phyloP scores from a whole-genome alignment of 2,113 vertebrate species.

The Lampris incognitus region DNA sequence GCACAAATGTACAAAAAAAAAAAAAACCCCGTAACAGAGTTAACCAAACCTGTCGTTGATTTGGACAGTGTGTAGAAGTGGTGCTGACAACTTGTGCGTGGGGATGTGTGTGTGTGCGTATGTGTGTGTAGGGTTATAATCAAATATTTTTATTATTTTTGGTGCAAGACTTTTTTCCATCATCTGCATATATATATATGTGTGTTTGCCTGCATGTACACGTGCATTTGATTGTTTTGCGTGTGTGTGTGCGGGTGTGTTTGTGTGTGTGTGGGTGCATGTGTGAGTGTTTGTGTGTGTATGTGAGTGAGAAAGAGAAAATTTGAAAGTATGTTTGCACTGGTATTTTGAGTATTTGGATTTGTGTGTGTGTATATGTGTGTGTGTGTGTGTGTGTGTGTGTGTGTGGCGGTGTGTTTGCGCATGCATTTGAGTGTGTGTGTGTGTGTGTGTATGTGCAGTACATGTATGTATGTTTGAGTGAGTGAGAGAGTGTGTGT shows the following conservation, averaged over 20 bases:
- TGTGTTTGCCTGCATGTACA: too few species aligned
- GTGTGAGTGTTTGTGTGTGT: neutral
- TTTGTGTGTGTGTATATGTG: neutral
- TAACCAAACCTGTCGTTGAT: neutral
- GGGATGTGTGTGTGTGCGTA: neutral
- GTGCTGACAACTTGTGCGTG: neutral
- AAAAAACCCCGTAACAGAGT: neutral
- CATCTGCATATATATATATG: too few species aligned
- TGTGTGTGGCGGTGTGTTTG: neutral
- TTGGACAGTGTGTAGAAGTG: neutral
- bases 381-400: neutral
- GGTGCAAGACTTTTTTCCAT: too few species aligned
- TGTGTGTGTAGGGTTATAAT: neutral
- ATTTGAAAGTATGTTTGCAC: neutral
- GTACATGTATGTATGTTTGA: neutral
- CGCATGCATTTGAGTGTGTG: neutral
- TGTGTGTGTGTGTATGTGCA: neutral
- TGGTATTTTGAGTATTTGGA: too few species aligned
- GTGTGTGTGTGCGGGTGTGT: neutral
- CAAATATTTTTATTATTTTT: neutral
- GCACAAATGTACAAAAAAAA: constrained; percentile 4
- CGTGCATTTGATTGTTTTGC: neutral
- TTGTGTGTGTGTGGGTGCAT: neutral
- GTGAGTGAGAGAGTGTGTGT: constrained; percentile 2
- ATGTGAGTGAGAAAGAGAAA: neutral